A percentile compares a stretch with the other conserved stretches of the same genome.
Conservation (phyloP, 2,113 vertebrate species). For the Lota lota region DNA sequence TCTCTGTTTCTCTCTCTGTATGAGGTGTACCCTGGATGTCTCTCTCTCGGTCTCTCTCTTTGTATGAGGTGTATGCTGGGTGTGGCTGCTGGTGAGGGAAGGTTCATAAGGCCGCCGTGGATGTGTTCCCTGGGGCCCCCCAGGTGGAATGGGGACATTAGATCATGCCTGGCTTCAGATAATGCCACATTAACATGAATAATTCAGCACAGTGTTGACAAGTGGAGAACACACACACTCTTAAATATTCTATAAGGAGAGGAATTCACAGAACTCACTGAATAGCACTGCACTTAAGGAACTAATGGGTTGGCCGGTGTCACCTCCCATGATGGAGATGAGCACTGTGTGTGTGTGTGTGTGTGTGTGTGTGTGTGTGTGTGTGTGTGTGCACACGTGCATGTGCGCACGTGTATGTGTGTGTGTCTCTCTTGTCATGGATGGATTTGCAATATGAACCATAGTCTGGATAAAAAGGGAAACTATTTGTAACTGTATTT, state of each 20-base stretch:
- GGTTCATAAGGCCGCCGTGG: constrained; percentile 67
- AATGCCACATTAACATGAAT: constrained; percentile 71
- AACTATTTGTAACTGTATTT: not conserved
- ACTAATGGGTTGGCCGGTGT: constrained; percentile 67
- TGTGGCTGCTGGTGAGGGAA: constrained; percentile 27
- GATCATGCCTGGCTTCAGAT: constrained; percentile 65
- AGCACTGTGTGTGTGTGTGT: constrained; percentile 27
- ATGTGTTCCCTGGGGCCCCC: constrained; percentile 42
- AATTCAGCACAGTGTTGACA: constrained; percentile 67
- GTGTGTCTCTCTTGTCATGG: constrained; percentile 42
- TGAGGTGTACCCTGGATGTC: not conserved
- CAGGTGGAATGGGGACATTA: constrained; percentile 50
- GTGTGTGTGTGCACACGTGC: constrained; percentile 8
- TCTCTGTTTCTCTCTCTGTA: not conserved
- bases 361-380: not conserved
- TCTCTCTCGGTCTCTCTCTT: constrained; percentile 18
- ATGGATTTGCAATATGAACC: no score
- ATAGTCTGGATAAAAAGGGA: no score
- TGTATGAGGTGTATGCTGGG: constrained; percentile 14
- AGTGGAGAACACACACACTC: constrained; percentile 53
- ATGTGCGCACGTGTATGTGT: constrained; percentile 5
- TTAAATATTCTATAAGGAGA: constrained; percentile 66
- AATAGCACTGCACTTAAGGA: constrained; percentile 65
- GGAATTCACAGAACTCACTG: constrained; percentile 59
- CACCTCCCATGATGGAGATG: constrained; percentile 58